These are phyloP conservation scores for Megastigmus dorsalis DNA, from an alignment of 2,888 invertebrate species.

Conservation along the genomic window DNA sequence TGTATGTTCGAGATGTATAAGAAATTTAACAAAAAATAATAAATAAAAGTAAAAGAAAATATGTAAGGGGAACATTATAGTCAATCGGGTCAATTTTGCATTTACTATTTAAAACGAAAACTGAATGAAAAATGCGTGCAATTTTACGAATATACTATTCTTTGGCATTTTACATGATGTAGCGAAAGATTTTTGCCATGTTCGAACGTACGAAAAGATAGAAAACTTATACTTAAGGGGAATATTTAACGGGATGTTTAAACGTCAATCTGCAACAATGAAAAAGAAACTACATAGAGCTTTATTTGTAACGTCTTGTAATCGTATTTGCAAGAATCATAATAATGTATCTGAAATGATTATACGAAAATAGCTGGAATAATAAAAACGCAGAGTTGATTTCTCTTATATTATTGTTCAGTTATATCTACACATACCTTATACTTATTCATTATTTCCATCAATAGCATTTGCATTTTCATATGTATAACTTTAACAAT, in stretches of 20 bases:
- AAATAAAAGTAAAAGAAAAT: conserved; percentile 8
- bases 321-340: conserved; percentile 47
- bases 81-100: conserved; percentile 53
- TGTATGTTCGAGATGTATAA: conserved; percentile 30
- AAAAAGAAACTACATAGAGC: conserved; percentile 39
- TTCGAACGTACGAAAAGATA: background rate
- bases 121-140: conserved; percentile 24
- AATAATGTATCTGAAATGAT: conserved; percentile 53
- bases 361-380: conserved; percentile 52
- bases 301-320: conserved; percentile 52
- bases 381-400: conserved; percentile 53
- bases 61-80: conserved; percentile 44
- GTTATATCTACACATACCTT: too few relatives aligned
- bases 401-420: conserved; percentile 33
- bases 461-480: too few relatives aligned
- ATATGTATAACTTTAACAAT: too few relatives aligned
- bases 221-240: conserved; percentile 4
- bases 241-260: conserved; percentile 31
- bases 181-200: conserved; percentile 10
- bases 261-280: conserved; percentile 26
- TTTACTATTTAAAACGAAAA: conserved; percentile 43
- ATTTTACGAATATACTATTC: conserved; percentile 41
- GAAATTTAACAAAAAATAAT: conserved; percentile 8
- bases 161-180: conserved; percentile 38
- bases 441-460: background rate